Evolutionary conservation across 2,888 invertebrate species (phyloP).

Genomic region (Hyalella azteca): DNA sequence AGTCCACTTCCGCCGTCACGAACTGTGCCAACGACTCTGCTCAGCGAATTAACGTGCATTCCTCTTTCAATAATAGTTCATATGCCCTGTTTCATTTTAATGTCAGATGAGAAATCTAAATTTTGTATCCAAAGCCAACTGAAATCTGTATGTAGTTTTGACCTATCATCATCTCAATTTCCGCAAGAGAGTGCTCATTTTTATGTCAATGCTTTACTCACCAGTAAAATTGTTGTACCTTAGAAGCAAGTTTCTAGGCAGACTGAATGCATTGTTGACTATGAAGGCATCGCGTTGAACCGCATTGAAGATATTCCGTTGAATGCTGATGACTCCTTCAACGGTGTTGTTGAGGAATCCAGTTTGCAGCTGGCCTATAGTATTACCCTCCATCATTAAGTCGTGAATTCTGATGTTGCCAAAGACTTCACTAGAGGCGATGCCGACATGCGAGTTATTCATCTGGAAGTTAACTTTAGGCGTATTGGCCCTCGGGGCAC

Average conservation of each 20-base stretch:
- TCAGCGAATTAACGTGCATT: too few relatives aligned
- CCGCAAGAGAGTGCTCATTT: too few relatives aligned
- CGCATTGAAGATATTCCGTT: not conserved
- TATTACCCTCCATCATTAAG: not conserved
- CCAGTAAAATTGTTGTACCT: not conserved
- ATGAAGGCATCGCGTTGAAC: not conserved
- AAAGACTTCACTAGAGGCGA: not conserved
- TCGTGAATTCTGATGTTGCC: not conserved
- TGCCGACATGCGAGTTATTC: not conserved
- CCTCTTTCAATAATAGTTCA: too few relatives aligned
- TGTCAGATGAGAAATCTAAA: too few relatives aligned
- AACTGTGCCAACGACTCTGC: conserved; percentile 39
- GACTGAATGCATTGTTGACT: not conserved
- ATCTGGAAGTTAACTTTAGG: not conserved
- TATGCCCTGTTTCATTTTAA: too few relatives aligned
- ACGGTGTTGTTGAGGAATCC: conserved; percentile 1
- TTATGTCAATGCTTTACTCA: not conserved
- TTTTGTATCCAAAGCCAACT: too few relatives aligned
- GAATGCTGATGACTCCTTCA: not conserved
- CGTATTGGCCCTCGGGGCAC: not conserved
- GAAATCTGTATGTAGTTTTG: too few relatives aligned
- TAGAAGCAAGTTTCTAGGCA: not conserved
- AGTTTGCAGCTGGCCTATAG: not conserved
- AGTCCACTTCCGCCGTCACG: conserved; percentile 28
- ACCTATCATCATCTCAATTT: too few relatives aligned